Evolutionary conservation across 2,113 vertebrate genomes (phyloP).

Genomic region (Corapipo altera): DNA sequence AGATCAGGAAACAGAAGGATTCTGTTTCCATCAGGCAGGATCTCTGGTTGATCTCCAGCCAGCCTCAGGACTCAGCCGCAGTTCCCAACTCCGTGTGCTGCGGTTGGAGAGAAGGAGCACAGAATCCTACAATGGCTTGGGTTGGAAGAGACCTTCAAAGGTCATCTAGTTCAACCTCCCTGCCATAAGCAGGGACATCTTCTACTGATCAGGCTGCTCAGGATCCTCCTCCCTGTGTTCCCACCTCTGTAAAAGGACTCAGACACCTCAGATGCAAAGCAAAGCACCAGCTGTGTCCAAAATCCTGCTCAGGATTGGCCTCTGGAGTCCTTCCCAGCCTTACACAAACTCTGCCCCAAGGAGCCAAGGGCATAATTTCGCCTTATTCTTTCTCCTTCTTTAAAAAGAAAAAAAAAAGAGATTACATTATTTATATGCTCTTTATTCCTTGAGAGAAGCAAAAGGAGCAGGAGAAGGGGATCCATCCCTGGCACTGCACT

Average conservation of each 20-base stretch:
- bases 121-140: neutral
- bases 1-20: conserved; percentile 30
- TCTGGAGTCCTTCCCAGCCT: neutral
- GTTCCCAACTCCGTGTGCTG: fast-evolving
- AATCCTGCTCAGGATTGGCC: neutral
- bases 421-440: neutral
- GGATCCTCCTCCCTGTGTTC: neutral
- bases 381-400: neutral
- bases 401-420: neutral
- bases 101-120: neutral
- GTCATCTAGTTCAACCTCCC: neutral
- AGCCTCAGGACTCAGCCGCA: neutral
- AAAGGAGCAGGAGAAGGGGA: neutral
- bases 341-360: neutral
- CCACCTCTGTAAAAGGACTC: neutral
- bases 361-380: neutral
- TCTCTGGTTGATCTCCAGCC: conserved; percentile 24
- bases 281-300: neutral
- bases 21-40: conserved; percentile 34
- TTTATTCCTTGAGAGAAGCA: neutral
- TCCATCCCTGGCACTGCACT: fast-evolving
- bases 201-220: neutral
- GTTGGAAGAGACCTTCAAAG: neutral
- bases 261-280: neutral
- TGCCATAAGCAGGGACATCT: neutral